Conservation (phyloP, 2,888 invertebrate genomes). For the Thumatha senex region DNA sequence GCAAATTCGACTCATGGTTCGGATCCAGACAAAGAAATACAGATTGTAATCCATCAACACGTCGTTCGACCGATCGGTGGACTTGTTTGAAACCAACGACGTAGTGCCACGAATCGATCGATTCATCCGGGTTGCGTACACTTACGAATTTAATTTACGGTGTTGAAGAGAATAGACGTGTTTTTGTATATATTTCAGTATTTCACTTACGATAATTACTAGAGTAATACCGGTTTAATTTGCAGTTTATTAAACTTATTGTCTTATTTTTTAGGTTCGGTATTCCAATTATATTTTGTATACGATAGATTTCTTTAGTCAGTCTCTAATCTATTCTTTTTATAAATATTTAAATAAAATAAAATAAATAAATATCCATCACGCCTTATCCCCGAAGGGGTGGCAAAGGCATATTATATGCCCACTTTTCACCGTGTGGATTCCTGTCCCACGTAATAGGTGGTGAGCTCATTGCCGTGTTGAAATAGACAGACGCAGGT, state of each 20-base stretch:
- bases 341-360: background rate
- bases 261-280: too few relatives aligned
- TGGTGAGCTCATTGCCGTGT: too few relatives aligned
- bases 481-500: too few relatives aligned
- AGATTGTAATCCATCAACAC: slow-evolving; percentile 61
- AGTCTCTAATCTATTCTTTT: too few relatives aligned
- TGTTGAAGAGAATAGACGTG: slow-evolving; percentile 67
- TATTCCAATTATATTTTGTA: too few relatives aligned
- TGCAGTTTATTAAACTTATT: too few relatives aligned
- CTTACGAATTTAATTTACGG: slow-evolving; percentile 76
- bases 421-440: too few relatives aligned
- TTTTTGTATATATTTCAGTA: slow-evolving; percentile 48
- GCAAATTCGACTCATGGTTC: slow-evolving; percentile 43
- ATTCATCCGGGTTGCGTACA: slow-evolving; percentile 54
- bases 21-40: slow-evolving; percentile 76
- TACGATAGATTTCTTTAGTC: too few relatives aligned
- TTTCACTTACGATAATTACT: slow-evolving; percentile 9
- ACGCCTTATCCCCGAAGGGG: too few relatives aligned
- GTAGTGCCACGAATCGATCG: slow-evolving; percentile 48
- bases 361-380: too few relatives aligned
- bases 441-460: too few relatives aligned
- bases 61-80: slow-evolving; percentile 30
- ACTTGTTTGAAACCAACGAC: slow-evolving; percentile 40
- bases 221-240: background rate
- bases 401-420: too few relatives aligned